A percentile compares a stretch with the other conserved stretches of the same genome.
Conservation (phyloP, 2,888 invertebrate genomes). For the Torymus auratus region DNA sequence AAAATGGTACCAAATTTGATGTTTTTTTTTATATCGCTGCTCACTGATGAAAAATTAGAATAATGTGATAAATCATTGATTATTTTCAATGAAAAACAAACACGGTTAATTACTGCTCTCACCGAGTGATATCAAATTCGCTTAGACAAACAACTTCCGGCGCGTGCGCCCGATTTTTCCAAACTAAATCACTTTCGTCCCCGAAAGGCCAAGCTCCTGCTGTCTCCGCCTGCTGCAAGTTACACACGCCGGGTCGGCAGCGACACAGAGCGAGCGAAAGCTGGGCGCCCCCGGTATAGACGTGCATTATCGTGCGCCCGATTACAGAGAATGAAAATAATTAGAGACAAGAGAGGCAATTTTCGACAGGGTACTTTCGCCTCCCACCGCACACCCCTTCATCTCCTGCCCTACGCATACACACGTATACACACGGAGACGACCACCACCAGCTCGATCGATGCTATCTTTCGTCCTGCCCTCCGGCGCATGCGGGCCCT, state of each 20-base stretch:
- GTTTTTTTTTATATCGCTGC: too few relatives aligned
- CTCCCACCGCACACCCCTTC: constrained; percentile 19
- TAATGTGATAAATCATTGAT: too few relatives aligned
- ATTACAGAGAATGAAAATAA: constrained; percentile 60
- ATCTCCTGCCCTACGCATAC: not conserved
- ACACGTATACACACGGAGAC: constrained; percentile 19
- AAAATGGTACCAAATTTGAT: too few relatives aligned
- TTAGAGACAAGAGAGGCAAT: constrained; percentile 59
- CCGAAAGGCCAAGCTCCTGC: too few relatives aligned
- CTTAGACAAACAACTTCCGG: too few relatives aligned
- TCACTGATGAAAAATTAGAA: too few relatives aligned
- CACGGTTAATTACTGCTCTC: too few relatives aligned
- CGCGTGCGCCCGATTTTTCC: too few relatives aligned
- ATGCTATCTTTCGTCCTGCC: constrained; percentile 58
- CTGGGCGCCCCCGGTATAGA: constrained; percentile 41
- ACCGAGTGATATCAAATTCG: too few relatives aligned
- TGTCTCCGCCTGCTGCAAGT: too few relatives aligned
- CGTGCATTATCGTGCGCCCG: constrained; percentile 47
- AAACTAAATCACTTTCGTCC: too few relatives aligned
- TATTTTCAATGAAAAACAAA: too few relatives aligned
- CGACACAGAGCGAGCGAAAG: constrained; percentile 31
- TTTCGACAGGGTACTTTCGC: constrained; percentile 49
- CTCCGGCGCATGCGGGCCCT: constrained; percentile 53
- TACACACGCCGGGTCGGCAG: not conserved
- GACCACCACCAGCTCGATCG: constrained; percentile 40